Evolutionary conservation across 2,888 invertebrate species (phyloP), one percentile per base, ranked within the genome.

Genomic region (Willowsia nigromaculata): DNA sequence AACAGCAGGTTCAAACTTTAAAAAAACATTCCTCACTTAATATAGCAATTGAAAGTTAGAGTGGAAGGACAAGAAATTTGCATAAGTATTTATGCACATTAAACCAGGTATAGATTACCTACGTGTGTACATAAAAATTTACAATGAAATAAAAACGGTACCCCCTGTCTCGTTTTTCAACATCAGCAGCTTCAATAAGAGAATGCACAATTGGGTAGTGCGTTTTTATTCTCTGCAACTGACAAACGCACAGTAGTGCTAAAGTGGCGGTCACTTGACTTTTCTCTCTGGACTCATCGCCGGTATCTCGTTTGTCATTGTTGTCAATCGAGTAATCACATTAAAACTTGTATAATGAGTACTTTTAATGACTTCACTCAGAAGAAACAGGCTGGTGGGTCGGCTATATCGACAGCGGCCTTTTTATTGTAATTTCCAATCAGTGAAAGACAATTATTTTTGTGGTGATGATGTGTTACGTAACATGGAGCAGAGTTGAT

Each of bases 331-430:
- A 74, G 40, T 56, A 82, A 62, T 88, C 88, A 82, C 82, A 88
- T 74, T 82, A 82, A 71, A 76, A 82, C 76, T 74, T 88, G 82
- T 83, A 88, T 88, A 83, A 88, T 76, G 82, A 83, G 76, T 33
- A 56, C 33, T 82, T 83, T 83, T 88, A 88, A 88, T 88, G 88
- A 76, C 47, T 82, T 82, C 68, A 76, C 82, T 76, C 47, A 50
- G 62, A 43, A 43, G 22, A 47, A 43, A 71, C 43, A 43, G 56
- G 15, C 56, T 59, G 53, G 53, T 56, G 53, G 18, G 53, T 56
- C 47, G 43, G n/a, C n/a, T n/a, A n/a, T n/a, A n/a, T n/a, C 53
- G 25, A 30, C 47, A 50, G 78, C 78, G 78, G 78, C 15, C 53
- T 53, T 50, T 53, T 81, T 62, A 33, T 53, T 50, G 62, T 68